phyloP scores from a whole-genome alignment of 2,888 invertebrate species.

The Deroplatys truncata region DNA sequence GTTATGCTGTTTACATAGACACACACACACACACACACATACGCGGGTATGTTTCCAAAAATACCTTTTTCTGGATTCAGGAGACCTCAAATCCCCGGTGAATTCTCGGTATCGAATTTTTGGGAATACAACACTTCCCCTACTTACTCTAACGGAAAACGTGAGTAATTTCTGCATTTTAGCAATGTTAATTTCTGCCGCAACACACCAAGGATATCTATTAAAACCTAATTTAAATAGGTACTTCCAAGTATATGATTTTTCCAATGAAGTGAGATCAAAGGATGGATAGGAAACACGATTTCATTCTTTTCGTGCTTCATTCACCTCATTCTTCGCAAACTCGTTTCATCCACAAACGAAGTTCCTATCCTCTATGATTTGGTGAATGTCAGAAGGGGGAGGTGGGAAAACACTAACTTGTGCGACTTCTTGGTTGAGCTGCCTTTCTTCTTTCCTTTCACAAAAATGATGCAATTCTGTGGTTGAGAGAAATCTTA shows the following conservation, averaged over 20 bases:
- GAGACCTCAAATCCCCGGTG: too few relatives aligned
- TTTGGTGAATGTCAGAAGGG: not conserved
- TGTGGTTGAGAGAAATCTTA: not conserved
- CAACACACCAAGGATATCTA: not conserved
- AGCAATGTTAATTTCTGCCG: not conserved
- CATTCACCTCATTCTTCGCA: not conserved
- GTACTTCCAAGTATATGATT: not conserved
- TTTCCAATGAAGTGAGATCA: not conserved
- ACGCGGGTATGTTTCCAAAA: too few relatives aligned
- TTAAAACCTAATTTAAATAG: not conserved
- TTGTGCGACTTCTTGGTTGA: not conserved
- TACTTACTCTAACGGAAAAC: too few relatives aligned
- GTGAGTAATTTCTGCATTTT: not conserved
- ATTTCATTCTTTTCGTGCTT: not conserved
- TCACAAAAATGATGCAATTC: not conserved
- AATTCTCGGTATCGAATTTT: too few relatives aligned
- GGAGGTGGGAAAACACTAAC: not conserved
- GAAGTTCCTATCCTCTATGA: not conserved
- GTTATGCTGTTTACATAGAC: too few relatives aligned
- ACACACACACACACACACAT: too few relatives aligned
- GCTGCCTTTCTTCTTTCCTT: not conserved
- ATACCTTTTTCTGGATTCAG: too few relatives aligned
- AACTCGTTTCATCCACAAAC: not conserved
- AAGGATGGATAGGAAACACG: not conserved
- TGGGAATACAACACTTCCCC: too few relatives aligned